Evolutionary conservation across 37 sponge, comb jelly and placozoan genomes (phyloP).

Genomic region (Hormiphora californensis): DNA sequence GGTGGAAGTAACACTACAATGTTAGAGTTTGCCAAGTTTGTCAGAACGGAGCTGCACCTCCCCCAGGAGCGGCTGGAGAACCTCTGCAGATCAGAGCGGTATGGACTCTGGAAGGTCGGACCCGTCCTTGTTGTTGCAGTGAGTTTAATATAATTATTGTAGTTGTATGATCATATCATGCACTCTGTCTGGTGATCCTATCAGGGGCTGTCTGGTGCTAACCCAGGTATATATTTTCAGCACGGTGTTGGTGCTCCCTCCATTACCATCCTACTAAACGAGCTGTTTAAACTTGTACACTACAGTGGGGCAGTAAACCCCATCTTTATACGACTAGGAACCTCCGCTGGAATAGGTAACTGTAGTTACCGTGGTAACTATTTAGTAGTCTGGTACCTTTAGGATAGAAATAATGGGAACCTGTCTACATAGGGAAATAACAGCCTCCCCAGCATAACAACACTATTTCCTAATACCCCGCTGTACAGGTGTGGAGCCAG

Average conservation of each 20-base stretch:
- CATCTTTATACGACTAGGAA: constrained; percentile 80
- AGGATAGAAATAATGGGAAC: too few species aligned
- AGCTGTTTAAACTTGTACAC: constrained; percentile 80
- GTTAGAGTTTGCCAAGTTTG: constrained; percentile 66
- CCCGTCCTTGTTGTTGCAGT: constrained; percentile 82
- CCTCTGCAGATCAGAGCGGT: constrained; percentile 77
- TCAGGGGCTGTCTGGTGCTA: too few species aligned
- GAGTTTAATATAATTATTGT: constrained; percentile 50
- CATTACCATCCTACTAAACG: constrained; percentile 87
- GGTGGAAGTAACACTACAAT: constrained; percentile 83
- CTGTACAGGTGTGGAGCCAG: constrained; percentile 69
- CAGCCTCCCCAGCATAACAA: too few species aligned
- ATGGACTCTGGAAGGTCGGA: constrained; percentile 81
- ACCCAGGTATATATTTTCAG: too few species aligned
- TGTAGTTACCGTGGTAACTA: background rate
- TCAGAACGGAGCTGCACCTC: constrained; percentile 60
- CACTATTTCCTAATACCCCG: background rate
- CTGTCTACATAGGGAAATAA: too few species aligned
- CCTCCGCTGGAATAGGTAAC: constrained; percentile 91
- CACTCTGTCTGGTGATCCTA: too few species aligned
- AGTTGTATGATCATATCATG: too few species aligned
- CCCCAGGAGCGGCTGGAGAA: constrained; percentile 52
- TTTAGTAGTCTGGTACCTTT: too few species aligned
- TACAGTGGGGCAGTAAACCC: constrained; percentile 70
- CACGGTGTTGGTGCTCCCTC: constrained; percentile 97